These are phyloP conservation scores for Willisornis vidua DNA, from an alignment of 2,113 vertebrate species.

Conservation along the genomic window DNA sequence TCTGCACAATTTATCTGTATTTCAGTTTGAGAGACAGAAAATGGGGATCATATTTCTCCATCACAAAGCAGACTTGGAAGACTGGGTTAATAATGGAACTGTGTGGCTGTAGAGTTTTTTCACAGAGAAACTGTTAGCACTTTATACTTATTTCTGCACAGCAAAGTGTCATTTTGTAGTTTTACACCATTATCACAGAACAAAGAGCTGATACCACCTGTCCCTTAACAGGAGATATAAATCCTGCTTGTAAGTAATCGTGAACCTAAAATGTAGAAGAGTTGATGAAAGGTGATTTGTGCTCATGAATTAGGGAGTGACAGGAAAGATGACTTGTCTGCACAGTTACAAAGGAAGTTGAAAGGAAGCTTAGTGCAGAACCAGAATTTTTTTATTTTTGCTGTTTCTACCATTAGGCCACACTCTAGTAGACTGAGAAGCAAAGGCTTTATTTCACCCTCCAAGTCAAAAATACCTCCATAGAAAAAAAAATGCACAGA, in stretches of 20 bases:
- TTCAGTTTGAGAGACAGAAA: not conserved
- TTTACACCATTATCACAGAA: not conserved
- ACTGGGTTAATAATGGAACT: not conserved
- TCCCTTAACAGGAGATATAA: slow-evolving; percentile 1
- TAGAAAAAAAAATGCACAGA: not conserved
- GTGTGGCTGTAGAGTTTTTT: not conserved
- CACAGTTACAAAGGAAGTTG: not conserved
- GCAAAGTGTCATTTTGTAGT: not conserved
- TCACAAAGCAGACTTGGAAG: not conserved
- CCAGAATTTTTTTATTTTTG: not conserved
- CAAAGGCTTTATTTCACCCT: not conserved
- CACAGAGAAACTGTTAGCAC: not conserved
- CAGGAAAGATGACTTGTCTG: not conserved
- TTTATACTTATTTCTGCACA: not conserved
- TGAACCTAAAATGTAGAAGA: not conserved
- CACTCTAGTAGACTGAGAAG: not conserved
- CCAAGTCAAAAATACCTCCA: not conserved
- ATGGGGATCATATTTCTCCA: not conserved
- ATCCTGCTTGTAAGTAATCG: not conserved
- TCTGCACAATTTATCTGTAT: not conserved
- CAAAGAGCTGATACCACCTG: not conserved
- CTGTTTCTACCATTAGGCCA: not conserved
- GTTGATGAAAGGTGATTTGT: not conserved
- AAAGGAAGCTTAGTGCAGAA: not conserved
- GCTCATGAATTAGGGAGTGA: not conserved